Conservation (phyloP, 2,888 invertebrate genomes). For the Drosophila merina region DNA sequence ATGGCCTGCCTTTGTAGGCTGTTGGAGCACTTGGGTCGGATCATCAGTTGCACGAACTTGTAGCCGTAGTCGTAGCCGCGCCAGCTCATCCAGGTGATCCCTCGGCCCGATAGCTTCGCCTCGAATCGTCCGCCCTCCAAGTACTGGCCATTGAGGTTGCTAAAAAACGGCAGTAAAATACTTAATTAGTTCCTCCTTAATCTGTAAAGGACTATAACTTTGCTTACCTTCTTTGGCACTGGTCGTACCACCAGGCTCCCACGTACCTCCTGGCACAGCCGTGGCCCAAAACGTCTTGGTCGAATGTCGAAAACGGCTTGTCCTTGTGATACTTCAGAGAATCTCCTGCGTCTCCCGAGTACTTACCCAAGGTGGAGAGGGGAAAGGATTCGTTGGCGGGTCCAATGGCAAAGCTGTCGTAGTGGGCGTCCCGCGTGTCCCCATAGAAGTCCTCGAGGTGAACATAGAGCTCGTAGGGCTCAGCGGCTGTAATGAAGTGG, state of each 20-base stretch:
- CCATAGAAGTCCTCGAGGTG: conserved; percentile 87
- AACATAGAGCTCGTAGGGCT: conserved; percentile 86
- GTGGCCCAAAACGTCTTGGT: conserved; percentile 87
- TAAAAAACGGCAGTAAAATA: conserved; percentile 70
- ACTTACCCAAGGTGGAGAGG: conserved; percentile 87
- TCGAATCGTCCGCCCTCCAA: conserved; percentile 82
- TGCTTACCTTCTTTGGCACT: conserved; percentile 87
- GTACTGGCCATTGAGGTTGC: conserved; percentile 87
- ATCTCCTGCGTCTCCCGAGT: conserved; percentile 88
- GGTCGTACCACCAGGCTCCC: conserved; percentile 91
- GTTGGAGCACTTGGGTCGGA: conserved; percentile 82
- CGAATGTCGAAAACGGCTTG: conserved; percentile 88
- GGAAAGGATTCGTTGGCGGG: conserved; percentile 87
- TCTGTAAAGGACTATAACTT: not conserved
- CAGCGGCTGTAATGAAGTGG: conserved; percentile 82
- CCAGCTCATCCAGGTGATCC: conserved; percentile 89
- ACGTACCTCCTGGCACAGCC: conserved; percentile 87
- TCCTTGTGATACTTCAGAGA: conserved; percentile 88
- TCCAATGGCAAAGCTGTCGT: conserved; percentile 87
- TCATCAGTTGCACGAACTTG: conserved; percentile 87
- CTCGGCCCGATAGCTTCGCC: conserved; percentile 83
- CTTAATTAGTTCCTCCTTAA: no score
- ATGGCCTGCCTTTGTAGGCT: conserved; percentile 30
- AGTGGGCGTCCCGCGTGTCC: conserved; percentile 86
- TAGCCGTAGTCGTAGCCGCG: conserved; percentile 87